Conservation (phyloP, 2,888 invertebrate genomes). For the Cabera pusaria region DNA sequence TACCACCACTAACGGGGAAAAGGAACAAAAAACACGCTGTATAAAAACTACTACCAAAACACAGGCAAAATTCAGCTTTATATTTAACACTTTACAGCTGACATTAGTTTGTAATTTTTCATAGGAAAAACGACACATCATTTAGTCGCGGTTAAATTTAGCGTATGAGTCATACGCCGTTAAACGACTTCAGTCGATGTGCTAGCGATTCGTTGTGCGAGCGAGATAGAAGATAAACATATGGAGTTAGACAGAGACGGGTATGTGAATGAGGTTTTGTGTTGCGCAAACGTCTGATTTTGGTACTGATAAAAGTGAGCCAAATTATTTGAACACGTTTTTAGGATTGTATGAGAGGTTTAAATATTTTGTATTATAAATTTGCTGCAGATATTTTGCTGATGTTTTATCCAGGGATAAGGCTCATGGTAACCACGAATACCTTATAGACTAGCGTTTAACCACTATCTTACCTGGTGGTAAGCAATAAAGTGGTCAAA, state of each 20-base stretch:
- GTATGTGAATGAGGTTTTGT: background rate
- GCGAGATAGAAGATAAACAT: conserved; percentile 5
- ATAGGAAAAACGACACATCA: conserved; percentile 12
- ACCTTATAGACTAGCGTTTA: no score
- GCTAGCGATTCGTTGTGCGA: conserved; percentile 9
- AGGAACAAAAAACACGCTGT: conserved; percentile 2
- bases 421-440: no score
- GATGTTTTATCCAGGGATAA: no score
- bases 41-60: conserved; percentile 2
- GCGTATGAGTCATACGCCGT: conserved; percentile 21
- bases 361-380: no score
- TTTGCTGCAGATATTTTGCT: no score
- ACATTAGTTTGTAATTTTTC: conserved; percentile 5
- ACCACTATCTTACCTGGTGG: no score
- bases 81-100: background rate
- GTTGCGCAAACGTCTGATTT: background rate
- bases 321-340: no score
- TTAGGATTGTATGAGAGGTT: no score
- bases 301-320: no score
- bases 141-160: conserved; percentile 17
- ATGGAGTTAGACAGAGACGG: conserved; percentile 5
- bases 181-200: conserved; percentile 20
- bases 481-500: no score
- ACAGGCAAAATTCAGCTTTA: conserved; percentile 10
- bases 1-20: conserved; percentile 12